Evolutionary conservation across 2,888 invertebrate genomes (phyloP), one percentile per base, ranked within the genome.

Genomic region (Chloroclysta siterata): DNA sequence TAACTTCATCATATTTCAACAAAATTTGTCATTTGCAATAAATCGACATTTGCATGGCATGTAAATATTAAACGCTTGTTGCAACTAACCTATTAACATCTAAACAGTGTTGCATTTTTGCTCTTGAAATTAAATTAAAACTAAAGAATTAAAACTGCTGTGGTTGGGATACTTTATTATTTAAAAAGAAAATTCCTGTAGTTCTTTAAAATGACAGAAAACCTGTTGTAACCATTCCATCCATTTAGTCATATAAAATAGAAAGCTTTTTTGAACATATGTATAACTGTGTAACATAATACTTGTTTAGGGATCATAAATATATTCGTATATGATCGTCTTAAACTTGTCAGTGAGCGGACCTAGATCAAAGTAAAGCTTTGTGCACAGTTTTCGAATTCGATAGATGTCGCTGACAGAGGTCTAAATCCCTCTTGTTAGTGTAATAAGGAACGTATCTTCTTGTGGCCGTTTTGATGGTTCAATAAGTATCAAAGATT

Each of bases 381-480:
- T 66, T 69, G 51, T 66, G 61, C 58, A 60, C 52, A 65, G 64
- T 65, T 55, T 61, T 47, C 53, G 60, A 55, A 42, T 54, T 69
- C 74, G 71, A 74, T 74, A 75, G 74, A 74, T 75, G 72, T 68
- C 76, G 71, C 63, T 76, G 74, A 75, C 76, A 75, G 74, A 69
- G 67, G 62, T 66, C 69, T 58, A 76, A 77, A 79, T 76, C 78
- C 80, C 73, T 62, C 63, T 60, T 68, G 74, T 77, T 79, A 77
- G 76, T 77, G 80, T 75, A 74, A 81, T 78, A 76, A 75, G 22
- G 79, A 82, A 78, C 70, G 77, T 75, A 79, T 74, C 74, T 70
- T 69, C 67, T 71, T 70, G 68, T 69, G 64, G 81, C 75, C 72
- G 75, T 76, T 73, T 65, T 75, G 73, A 76, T 72, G 74, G 75